These are phyloP conservation scores for Seriola aureovittata DNA, from an alignment of 2,113 vertebrate genomes.

Conservation along the genomic window DNA sequence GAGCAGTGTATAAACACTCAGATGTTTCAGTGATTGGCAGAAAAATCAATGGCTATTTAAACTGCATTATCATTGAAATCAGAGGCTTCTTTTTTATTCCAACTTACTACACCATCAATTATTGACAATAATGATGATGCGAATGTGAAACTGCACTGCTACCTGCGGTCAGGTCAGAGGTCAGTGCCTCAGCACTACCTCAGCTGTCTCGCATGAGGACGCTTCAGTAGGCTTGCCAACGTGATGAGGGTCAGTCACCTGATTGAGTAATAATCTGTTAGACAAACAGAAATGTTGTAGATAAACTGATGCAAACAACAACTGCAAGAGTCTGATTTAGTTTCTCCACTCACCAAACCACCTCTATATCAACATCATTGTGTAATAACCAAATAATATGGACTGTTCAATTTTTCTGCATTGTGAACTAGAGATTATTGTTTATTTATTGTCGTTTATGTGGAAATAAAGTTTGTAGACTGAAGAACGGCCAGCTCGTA, in stretches of 20 bases:
- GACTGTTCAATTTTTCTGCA: background rate
- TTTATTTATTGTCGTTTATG: background rate
- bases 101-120: background rate
- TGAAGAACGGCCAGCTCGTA: too few species aligned
- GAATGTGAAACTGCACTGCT: too few species aligned
- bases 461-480: background rate
- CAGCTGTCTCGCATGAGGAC: background rate
- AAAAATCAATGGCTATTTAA: background rate
- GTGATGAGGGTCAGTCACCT: slow-evolving; percentile 11
- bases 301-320: background rate
- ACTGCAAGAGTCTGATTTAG: background rate
- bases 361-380: too few species aligned
- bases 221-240: background rate
- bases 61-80: background rate
- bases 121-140: background rate
- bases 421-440: background rate
- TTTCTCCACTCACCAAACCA: background rate
- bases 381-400: background rate
- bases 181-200: background rate
- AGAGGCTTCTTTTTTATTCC: background rate
- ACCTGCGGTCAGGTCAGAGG: background rate
- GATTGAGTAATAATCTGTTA: background rate
- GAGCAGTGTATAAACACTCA: slow-evolving; percentile 18
- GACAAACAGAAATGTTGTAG: slow-evolving; percentile 8
- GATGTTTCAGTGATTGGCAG: slow-evolving; percentile 12